Base-by-base conservation (phyloP, 1,140 invertebrate species). In the Conopomorpha cramerella region DNA sequence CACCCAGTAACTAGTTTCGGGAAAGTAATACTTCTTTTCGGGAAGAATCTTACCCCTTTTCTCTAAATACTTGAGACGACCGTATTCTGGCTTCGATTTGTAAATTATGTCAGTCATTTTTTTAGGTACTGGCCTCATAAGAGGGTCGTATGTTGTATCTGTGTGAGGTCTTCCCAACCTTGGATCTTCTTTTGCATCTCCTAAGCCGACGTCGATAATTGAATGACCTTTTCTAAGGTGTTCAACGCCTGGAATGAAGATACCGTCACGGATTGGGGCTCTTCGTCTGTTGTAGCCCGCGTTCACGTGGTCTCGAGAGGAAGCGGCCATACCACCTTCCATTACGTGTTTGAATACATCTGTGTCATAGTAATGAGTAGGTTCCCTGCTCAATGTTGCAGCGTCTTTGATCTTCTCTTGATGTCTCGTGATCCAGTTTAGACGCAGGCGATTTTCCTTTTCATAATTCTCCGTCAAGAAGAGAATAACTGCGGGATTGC, bases 401-500 rank as follows among this genome's bases (percentile, higher is more conserved):
- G 65, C 62, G 26, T 60, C 26, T 30, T 64, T 35, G 18, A 70
- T 52, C 18, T 54, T 34, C 13, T 43, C 41, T 8, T 39, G 38
- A 44, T 71, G 46, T 28, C 54, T 58, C 17, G 46, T 43, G 8
- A 62, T 58, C 66, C 66, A 71, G n/a, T 57, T 58, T 8, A 65
- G 34, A 2, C 66, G 47, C n/a, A 60, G 36, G 6, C 53, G 51
- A 34, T 59, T 66, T 43, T 64, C 62, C 30, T 60, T 70, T 33
- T 66, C 55, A 47, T 66, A 64, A 30, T 55, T 56, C 43, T 64
- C 62, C n/a, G 49, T 52, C 2, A 66, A 44, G 42, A 68, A 61
- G 36, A 49, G 59, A 31, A 65, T 64, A 7, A 62, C 33, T 8
- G 45, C 51, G 0, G 64, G 64, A 27, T 65, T 56, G 3, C 48